A percentile compares a stretch with the other conserved stretches of the same genome.
Evolutionary conservation across 2,113 vertebrate genomes (phyloP).

Genomic region (Cheirogaleus medius): DNA sequence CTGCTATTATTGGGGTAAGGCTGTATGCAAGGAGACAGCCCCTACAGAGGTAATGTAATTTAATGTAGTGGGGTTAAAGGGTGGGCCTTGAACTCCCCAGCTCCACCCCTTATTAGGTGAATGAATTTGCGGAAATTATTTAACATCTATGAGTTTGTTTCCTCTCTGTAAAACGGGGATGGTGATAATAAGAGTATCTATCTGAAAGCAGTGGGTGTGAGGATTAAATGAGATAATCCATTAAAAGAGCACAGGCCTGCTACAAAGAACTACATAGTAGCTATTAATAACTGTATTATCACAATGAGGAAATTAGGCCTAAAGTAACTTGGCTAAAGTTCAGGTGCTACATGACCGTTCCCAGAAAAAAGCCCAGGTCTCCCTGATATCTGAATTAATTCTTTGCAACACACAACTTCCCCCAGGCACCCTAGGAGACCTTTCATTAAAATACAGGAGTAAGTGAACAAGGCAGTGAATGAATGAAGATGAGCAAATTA

Average conservation of each 20-base stretch:
- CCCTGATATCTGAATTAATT: slow-evolving; percentile 26
- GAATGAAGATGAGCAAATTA: slow-evolving; percentile 16
- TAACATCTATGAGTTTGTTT: slow-evolving; percentile 11
- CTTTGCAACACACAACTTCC: not conserved
- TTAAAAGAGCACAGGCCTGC: not conserved
- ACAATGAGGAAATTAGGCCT: not conserved
- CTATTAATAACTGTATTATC: not conserved
- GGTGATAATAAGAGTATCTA: not conserved
- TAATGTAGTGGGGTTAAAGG: not conserved
- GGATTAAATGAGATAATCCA: slow-evolving; percentile 34
- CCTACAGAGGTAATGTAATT: not conserved
- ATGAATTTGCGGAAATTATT: not conserved
- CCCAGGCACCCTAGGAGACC: not conserved
- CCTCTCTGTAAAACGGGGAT: slow-evolving; percentile 11
- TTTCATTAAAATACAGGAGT: not conserved
- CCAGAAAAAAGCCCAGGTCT: not conserved
- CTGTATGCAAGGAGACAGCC: not conserved
- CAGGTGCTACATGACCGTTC: not conserved
- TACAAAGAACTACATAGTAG: not conserved
- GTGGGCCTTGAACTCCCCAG: not conserved
- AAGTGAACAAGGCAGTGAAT: not conserved
- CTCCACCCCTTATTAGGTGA: not conserved
- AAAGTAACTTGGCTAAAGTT: slow-evolving; percentile 1
- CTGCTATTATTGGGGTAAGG: not conserved
- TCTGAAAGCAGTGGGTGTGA: not conserved